These are phyloP conservation scores for Busseola fusca DNA, from an alignment of 2,888 invertebrate genomes.

Conservation along the genomic window DNA sequence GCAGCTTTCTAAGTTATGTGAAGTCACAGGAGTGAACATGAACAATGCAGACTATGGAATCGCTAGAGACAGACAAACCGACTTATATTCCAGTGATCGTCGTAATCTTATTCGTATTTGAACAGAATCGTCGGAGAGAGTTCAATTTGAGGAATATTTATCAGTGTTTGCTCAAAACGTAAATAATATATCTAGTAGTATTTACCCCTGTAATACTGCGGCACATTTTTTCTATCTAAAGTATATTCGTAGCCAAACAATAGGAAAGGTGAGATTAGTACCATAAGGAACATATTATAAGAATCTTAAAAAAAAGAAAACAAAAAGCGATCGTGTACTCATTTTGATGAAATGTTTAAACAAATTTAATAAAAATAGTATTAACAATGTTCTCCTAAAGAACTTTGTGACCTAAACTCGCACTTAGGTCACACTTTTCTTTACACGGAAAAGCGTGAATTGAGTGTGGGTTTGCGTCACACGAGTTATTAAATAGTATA, in stretches of 20 bases:
- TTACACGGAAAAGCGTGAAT: background rate
- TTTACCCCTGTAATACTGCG: slow-evolving; percentile 1
- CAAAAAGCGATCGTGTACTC: background rate
- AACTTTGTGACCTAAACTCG: background rate
- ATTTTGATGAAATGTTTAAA: background rate
- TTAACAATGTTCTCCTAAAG: background rate
- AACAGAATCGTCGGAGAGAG: slow-evolving; percentile 15
- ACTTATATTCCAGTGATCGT: slow-evolving; percentile 8
- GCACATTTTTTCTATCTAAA: background rate
- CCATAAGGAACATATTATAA: background rate
- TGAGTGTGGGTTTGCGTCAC: background rate
- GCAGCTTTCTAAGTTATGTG: slow-evolving; percentile 51
- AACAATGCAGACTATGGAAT: slow-evolving; percentile 23
- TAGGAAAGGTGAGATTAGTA: background rate
- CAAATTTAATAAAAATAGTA: background rate
- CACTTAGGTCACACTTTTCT: background rate
- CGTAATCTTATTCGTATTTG: slow-evolving; percentile 22
- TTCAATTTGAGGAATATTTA: slow-evolving; percentile 27
- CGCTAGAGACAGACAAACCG: slow-evolving; percentile 16
- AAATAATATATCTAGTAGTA: slow-evolving; percentile 19
- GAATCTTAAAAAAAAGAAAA: background rate
- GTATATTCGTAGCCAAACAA: background rate
- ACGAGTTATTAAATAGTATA: background rate
- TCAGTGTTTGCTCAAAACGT: slow-evolving; percentile 3
- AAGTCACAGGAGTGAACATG: slow-evolving; percentile 48